Percentiles rank a stretch among this genome's conserved stretches.
Conservation (phyloP, 92 coral and sea anemone genomes). For the Actinostola sp. region DNA sequence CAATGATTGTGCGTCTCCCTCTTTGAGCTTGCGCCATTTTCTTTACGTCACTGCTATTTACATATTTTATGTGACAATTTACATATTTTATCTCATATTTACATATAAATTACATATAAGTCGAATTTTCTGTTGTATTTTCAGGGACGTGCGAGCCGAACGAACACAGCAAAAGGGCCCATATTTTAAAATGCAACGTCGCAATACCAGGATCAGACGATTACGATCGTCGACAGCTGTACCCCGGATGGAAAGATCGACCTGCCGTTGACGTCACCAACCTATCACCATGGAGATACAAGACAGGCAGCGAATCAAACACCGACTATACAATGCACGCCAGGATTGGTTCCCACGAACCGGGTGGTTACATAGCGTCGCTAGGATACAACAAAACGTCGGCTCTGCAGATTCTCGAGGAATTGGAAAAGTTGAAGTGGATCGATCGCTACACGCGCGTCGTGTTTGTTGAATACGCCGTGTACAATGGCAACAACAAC, state of each 20-base stretch:
- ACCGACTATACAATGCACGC: constrained; percentile 53
- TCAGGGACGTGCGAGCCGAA: constrained; percentile 17
- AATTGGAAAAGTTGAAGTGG: constrained; percentile 49
- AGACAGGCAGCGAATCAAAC: constrained; percentile 55
- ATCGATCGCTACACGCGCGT: constrained; percentile 59
- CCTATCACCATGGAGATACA: constrained; percentile 64
- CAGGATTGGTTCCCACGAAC: constrained; percentile 18
- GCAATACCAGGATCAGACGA: constrained; percentile 5
- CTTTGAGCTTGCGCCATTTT: too few species aligned
- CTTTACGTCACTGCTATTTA: too few species aligned
- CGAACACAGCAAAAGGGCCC: constrained; percentile 8
- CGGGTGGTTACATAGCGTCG: constrained; percentile 69
- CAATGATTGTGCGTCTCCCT: too few species aligned
- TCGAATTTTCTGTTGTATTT: background rate
- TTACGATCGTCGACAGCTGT: constrained; percentile 31
- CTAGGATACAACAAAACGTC: constrained; percentile 35
- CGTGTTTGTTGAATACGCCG: constrained; percentile 61
- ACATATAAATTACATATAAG: too few species aligned
- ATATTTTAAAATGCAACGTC: constrained; percentile 27
- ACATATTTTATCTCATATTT: too few species aligned
- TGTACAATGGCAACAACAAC: constrained; percentile 63
- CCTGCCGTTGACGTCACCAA: constrained; percentile 12
- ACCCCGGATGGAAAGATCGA: constrained; percentile 42
- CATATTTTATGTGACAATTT: too few species aligned
- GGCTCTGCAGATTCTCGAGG: constrained; percentile 28